These are phyloP conservation scores for Typhlomys cinereus DNA, from an alignment of 2,113 vertebrate genomes.

Conservation along the genomic window DNA sequence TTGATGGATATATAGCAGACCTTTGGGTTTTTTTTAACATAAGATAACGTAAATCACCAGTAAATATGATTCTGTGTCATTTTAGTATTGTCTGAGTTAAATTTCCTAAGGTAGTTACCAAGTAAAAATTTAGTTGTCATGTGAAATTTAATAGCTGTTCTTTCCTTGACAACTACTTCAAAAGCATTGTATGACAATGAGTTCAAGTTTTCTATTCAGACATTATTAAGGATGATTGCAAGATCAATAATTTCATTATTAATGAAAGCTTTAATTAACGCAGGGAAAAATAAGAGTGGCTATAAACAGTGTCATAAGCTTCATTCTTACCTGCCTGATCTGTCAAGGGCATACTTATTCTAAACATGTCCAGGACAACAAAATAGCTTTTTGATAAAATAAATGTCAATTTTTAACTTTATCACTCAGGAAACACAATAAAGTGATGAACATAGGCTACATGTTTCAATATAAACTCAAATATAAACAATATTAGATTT, in stretches of 20 bases:
- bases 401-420: constrained; percentile 46
- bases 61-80: constrained; percentile 27
- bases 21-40: too few relatives aligned
- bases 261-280: constrained; percentile 71
- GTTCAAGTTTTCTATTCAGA: constrained; percentile 52
- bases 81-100: constrained; percentile 60
- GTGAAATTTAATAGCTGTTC: constrained; percentile 53
- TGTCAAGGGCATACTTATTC: constrained; percentile 12
- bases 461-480: constrained; percentile 53
- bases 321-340: constrained; percentile 1
- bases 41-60: constrained; percentile 45
- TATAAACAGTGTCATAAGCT: constrained; percentile 22
- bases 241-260: constrained; percentile 69
- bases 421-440: not conserved
- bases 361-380: not conserved
- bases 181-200: constrained; percentile 58
- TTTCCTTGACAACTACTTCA: constrained; percentile 45
- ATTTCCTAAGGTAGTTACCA: constrained; percentile 53
- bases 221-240: constrained; percentile 69
- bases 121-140: constrained; percentile 66
- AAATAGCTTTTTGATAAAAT: constrained; percentile 29
- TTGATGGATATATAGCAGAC: too few relatives aligned
- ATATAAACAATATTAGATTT: constrained; percentile 24
- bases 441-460: not conserved
- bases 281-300: constrained; percentile 61